phyloP scores from a whole-genome alignment of 2,113 vertebrate genomes.

The Lagopus muta region DNA sequence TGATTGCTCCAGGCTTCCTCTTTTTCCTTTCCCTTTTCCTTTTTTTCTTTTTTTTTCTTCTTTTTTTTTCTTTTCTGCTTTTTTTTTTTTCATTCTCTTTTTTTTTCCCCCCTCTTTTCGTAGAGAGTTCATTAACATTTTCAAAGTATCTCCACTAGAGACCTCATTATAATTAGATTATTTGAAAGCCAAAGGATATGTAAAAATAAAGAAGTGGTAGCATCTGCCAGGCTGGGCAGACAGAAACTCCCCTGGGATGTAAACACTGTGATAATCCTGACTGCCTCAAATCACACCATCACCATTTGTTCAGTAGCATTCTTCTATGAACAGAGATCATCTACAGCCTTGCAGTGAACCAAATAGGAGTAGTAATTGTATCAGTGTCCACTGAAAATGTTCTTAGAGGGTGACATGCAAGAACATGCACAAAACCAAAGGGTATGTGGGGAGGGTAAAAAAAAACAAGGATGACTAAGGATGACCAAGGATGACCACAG shows the following conservation, averaged over 20 bases:
- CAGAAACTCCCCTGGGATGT: conserved; percentile 99
- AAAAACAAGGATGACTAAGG: not conserved
- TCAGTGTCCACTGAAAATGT: conserved; percentile 72
- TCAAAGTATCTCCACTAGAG: not conserved
- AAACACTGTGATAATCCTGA: conserved; percentile 96
- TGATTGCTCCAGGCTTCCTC: not conserved
- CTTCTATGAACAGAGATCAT: not conserved
- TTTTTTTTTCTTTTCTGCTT: no score
- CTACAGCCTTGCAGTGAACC: not conserved
- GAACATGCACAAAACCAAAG: conserved; percentile 92
- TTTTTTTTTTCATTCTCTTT: not conserved
- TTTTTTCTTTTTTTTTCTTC: no score
- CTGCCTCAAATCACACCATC: conserved; percentile 95
- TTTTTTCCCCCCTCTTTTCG: not conserved
- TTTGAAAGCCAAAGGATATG: conserved; percentile 96
- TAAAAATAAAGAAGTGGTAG: conserved; percentile 97
- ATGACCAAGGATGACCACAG: not conserved
- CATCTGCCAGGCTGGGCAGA: conserved; percentile 94
- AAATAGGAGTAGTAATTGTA: not conserved
- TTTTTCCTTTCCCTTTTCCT: not conserved
- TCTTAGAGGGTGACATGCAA: conserved; percentile 91
- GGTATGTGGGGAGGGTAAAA: conserved; percentile 92
- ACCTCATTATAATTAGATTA: not conserved
- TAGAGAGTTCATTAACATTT: not conserved
- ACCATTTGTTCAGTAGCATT: not conserved